Percentiles rank a stretch among this genome's conserved stretches.
phyloP scores from a whole-genome alignment of 2,113 vertebrate genomes.

The Orientallactaga bullata region DNA sequence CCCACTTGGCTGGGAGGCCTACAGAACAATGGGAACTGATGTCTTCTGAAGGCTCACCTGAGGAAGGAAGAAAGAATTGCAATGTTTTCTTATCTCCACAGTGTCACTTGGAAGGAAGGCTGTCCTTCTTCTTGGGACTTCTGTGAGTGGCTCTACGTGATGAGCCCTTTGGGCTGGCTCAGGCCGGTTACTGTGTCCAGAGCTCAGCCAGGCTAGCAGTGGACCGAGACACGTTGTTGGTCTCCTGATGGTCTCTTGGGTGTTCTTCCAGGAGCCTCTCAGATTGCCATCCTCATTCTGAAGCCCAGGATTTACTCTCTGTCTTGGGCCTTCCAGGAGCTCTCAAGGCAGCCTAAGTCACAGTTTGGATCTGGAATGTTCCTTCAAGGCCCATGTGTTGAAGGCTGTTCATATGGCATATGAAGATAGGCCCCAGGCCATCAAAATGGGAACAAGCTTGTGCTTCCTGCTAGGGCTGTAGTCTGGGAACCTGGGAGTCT shows the following conservation, averaged over 20 bases:
- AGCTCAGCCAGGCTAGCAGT: not conserved
- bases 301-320: not conserved
- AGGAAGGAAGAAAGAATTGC: too few species aligned
- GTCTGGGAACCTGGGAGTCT: too few species aligned
- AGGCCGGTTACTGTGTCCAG: not conserved
- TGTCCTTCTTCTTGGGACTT: not conserved
- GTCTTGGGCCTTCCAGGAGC: rapidly evolving
- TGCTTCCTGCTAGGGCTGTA: too few species aligned
- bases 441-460: too few species aligned
- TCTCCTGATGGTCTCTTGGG: not conserved
- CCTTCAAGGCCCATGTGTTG: not conserved
- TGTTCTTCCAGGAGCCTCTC: not conserved
- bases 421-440: too few species aligned
- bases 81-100: not conserved
- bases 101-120: not conserved
- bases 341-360: not conserved
- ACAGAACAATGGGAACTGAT: not conserved
- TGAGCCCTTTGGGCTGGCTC: not conserved
- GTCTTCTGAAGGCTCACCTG: not conserved
- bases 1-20: too few species aligned
- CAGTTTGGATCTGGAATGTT: not conserved
- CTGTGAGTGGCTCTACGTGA: too few species aligned
- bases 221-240: too few species aligned
- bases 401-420: too few species aligned
- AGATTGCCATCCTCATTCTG: too few species aligned